phyloP scores from a whole-genome alignment of 2,113 vertebrate species.

The Poeciliopsis turrubarensis region DNA sequence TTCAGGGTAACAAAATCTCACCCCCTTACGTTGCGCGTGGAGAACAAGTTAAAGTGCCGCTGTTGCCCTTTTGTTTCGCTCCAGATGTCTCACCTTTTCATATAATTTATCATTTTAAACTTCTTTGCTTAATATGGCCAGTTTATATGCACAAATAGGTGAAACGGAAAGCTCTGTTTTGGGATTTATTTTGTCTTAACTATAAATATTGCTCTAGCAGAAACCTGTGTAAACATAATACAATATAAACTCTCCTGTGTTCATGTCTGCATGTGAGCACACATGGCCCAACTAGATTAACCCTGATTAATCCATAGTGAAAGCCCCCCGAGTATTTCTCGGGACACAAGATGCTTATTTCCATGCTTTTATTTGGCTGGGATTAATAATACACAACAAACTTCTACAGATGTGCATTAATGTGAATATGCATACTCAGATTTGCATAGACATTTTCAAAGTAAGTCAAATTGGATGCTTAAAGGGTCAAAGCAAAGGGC shows the following conservation, averaged over 20 bases:
- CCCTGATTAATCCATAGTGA: constrained; percentile 33
- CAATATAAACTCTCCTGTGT: neutral
- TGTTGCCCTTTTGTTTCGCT: constrained; percentile 3
- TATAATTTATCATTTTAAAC: constrained; percentile 16
- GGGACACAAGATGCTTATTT: constrained; percentile 12
- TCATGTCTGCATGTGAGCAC: neutral
- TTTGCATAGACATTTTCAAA: constrained; percentile 30
- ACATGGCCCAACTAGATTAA: constrained; percentile 19
- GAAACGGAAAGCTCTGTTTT: neutral
- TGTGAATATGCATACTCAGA: constrained; percentile 45
- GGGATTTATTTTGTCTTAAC: constrained; percentile 14
- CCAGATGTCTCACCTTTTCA: constrained; percentile 26
- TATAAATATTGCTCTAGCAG: constrained; percentile 10
- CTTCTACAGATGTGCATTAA: constrained; percentile 21
- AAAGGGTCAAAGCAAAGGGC: constrained; percentile 52
- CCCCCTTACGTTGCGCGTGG: constrained; percentile 13
- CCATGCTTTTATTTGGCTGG: constrained; percentile 22
- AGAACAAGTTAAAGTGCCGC: neutral
- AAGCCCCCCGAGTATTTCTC: constrained; percentile 7
- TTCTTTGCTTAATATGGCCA: neutral
- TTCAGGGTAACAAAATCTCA: constrained; percentile 7
- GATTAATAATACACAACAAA: constrained; percentile 38
- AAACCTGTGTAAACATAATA: neutral
- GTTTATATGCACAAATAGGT: neutral
- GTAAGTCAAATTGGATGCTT: constrained; percentile 51